Evolutionary conservation across 2,888 invertebrate genomes (phyloP).

Genomic region (Aphelenchoides bicaudatus): DNA sequence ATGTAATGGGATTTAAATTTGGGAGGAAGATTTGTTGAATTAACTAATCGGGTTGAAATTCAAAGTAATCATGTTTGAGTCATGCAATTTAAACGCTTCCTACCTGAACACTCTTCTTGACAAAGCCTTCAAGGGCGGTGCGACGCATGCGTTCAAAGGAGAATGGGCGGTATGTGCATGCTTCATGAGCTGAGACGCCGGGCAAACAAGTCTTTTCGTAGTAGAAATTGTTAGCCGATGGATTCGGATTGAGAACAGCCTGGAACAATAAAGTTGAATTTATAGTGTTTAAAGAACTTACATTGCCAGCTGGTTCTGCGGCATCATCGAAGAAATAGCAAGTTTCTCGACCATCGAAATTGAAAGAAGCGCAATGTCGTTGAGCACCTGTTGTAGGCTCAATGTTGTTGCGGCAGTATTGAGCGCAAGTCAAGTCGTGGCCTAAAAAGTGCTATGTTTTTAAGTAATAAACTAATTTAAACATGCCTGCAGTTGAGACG

Average conservation of each 20-base stretch:
- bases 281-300: too few relatives aligned
- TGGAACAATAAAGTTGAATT: too few relatives aligned
- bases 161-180: constrained; percentile 61
- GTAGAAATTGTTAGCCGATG: constrained; percentile 61
- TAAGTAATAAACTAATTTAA: too few relatives aligned
- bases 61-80: too few relatives aligned
- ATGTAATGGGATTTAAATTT: too few relatives aligned
- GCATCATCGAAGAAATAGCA: constrained; percentile 61
- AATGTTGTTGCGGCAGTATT: constrained; percentile 60
- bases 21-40: too few relatives aligned
- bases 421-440: constrained; percentile 60
- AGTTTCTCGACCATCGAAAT: constrained; percentile 61
- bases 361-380: constrained; percentile 60
- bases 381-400: constrained; percentile 61
- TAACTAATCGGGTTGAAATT: too few relatives aligned
- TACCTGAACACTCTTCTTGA: constrained; percentile 62
- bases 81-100: constrained; percentile 17
- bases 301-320: constrained; percentile 58
- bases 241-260: constrained; percentile 58
- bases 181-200: constrained; percentile 58
- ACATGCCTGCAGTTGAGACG: constrained; percentile 60
- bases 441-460: too few relatives aligned
- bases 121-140: constrained; percentile 63
- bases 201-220: constrained; percentile 62
- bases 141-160: constrained; percentile 65